A percentile compares a stretch with the other conserved stretches of the same genome.
phyloP scores from a whole-genome alignment of 2,888 invertebrate species.

The Agrotis exclamationis region DNA sequence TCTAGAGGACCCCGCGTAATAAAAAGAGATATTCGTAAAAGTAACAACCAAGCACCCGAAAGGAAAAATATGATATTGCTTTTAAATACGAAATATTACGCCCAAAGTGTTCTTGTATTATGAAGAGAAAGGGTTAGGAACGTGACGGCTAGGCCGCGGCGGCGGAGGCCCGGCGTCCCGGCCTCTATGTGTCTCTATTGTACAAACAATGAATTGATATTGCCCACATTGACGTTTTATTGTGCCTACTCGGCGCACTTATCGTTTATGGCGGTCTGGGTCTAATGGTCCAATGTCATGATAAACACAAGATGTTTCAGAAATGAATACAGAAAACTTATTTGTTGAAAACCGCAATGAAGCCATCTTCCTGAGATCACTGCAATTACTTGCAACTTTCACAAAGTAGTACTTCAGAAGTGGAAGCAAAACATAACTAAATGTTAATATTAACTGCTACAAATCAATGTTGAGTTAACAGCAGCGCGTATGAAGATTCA shows the following conservation, averaged over 20 bases:
- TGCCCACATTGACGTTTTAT: constrained; percentile 68
- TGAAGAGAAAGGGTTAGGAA: constrained; percentile 88
- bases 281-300: constrained; percentile 9
- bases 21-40: constrained; percentile 61
- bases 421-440: neutral
- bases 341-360: neutral
- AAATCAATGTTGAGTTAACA: neutral
- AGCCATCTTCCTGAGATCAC: no score
- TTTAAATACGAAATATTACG: constrained; percentile 89
- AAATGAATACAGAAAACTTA: neutral
- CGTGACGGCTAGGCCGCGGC: constrained; percentile 79
- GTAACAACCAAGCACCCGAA: constrained; percentile 70
- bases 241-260: constrained; percentile 49
- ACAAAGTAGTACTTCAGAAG: no score
- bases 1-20: constrained; percentile 26
- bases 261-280: constrained; percentile 50
- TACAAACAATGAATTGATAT: constrained; percentile 85
- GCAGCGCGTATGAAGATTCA: neutral
- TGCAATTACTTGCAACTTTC: no score
- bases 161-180: constrained; percentile 48
- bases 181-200: constrained; percentile 82
- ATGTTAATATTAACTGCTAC: neutral
- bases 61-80: constrained; percentile 86
- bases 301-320: neutral
- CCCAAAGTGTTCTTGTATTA: constrained; percentile 79